A percentile compares a stretch with the other conserved stretches of the same genome.
phyloP scores from a whole-genome alignment of 2,888 invertebrate species.

The Priocnemis perturbator region DNA sequence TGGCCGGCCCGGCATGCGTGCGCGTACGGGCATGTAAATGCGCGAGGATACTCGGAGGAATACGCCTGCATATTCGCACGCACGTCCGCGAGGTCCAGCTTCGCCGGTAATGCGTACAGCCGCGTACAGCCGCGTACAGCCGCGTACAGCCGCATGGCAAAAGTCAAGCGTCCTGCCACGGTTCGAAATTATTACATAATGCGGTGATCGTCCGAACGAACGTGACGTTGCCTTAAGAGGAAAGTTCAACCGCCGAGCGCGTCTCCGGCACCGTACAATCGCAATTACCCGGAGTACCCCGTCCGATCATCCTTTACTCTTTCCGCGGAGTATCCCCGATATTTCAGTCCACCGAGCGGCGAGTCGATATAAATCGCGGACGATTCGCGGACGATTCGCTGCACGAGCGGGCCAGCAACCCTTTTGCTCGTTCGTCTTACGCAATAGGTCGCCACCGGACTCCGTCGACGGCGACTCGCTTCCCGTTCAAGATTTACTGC shows the following conservation, averaged over 20 bases:
- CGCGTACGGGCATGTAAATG: not conserved
- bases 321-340: not conserved
- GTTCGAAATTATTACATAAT: conserved; percentile 43
- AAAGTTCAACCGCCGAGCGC: conserved; percentile 15
- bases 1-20: not conserved
- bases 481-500: conserved; percentile 5
- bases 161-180: conserved; percentile 21
- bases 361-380: not conserved
- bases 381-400: not conserved
- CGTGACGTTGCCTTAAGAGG: conserved; percentile 4
- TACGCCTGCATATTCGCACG: not conserved
- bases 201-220: conserved; percentile 8
- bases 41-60: not conserved
- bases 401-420: not conserved
- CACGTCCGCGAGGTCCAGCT: not conserved
- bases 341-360: not conserved
- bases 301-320: not conserved
- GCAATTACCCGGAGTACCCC: not conserved
- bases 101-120: too few relatives aligned
- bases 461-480: not conserved
- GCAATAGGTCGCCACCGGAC: conserved; percentile 5
- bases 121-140: not conserved
- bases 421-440: conserved; percentile 1
- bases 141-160: conserved; percentile 14
- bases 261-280: not conserved